Evolutionary conservation across 2,888 invertebrate genomes (phyloP), one percentile per base, ranked within the genome.

Genomic region (Dicyrtoma fusca): DNA sequence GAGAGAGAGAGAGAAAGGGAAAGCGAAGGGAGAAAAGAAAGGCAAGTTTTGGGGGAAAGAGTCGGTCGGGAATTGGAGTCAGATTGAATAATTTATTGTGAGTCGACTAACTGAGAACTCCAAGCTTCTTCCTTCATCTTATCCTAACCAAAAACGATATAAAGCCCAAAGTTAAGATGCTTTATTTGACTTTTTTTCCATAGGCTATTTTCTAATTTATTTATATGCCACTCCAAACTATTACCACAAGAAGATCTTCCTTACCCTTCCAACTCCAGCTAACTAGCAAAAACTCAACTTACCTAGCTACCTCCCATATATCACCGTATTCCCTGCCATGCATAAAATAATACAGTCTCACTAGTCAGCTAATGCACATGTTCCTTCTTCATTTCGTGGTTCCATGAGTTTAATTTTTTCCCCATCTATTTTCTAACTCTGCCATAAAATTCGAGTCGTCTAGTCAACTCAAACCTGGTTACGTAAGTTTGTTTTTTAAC

Each of bases 71-170:
- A 13, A 13, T 17, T 45, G 13, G 45, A 63, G 62, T 61, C 62
- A 42, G 44, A 63, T 44, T 63, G 62, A 63, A 63, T 63, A 44
- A 63, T 63, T 63, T 63, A 63, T 63, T 45, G 2, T 45, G 45
- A 63, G 62, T 63, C 45, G 10, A 21, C 45, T 14, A 44, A 63
- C 42, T 57, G 57, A 14, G 23, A 26, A 57, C 44, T 62, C 45
- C 13, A 44, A 21, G 26, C 61, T n/a, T 61, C 21, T 21, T 45
- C 25, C 42, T 34, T n/a, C 21, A 21, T 23, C 25, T 25, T n/a
- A 17, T 13, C 23, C 5, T 55, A 21, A 14, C 14, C 55, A 21
- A 14, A 19, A 17, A 21, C 55, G 13, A 55, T 23, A 23, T 55
- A 21, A 13, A 55, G 13, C 4, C 11, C 10, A 10, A 21, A 17